These are phyloP conservation scores for Drosophila longiperda DNA, from an alignment of 2,888 invertebrate species.

Conservation along the genomic window DNA sequence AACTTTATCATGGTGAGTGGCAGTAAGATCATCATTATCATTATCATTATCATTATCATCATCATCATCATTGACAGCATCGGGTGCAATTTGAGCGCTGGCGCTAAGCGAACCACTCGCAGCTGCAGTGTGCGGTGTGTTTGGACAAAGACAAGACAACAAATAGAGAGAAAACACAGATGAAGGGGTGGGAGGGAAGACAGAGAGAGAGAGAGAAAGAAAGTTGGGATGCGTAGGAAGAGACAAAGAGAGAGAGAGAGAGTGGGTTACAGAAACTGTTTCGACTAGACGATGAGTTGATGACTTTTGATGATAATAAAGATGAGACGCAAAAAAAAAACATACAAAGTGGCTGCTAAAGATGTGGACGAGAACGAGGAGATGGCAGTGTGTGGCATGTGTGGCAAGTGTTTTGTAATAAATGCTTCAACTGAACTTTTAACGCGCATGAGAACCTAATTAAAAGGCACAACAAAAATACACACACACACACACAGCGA, in stretches of 20 bases:
- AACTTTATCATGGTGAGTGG: slow-evolving; percentile 17
- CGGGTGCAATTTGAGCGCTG: slow-evolving; percentile 14
- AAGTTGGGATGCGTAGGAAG: slow-evolving; percentile 4
- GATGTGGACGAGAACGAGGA: slow-evolving; percentile 39
- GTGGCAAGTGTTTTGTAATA: slow-evolving; percentile 61
- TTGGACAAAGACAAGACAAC: slow-evolving; percentile 72
- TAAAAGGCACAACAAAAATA: slow-evolving; percentile 50
- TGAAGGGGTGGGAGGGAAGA: slow-evolving; percentile 13
- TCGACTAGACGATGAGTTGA: slow-evolving; percentile 37
- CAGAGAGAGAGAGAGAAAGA: slow-evolving; percentile 29
- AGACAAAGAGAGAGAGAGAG: slow-evolving; percentile 31
- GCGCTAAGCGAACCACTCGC: slow-evolving; percentile 62
- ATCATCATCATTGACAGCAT: slow-evolving; percentile 32
- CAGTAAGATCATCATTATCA: slow-evolving; percentile 33
- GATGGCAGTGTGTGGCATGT: slow-evolving; percentile 18
- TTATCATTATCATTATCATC: slow-evolving; percentile 9
- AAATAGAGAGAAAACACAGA: slow-evolving; percentile 50
- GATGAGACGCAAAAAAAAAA: slow-evolving; percentile 50
- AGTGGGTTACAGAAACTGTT: slow-evolving; percentile 45
- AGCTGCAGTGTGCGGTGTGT: slow-evolving; percentile 72
- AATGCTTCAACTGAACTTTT: slow-evolving; percentile 67
- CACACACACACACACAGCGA: slow-evolving; percentile 39
- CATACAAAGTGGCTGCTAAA: slow-evolving; percentile 26
- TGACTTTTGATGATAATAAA: slow-evolving; percentile 41
- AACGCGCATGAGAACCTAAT: slow-evolving; percentile 83